Base-by-base conservation (phyloP, 30 jellyfish, hydroid and myxozoan genomes). In the Sanderia malayensis region DNA sequence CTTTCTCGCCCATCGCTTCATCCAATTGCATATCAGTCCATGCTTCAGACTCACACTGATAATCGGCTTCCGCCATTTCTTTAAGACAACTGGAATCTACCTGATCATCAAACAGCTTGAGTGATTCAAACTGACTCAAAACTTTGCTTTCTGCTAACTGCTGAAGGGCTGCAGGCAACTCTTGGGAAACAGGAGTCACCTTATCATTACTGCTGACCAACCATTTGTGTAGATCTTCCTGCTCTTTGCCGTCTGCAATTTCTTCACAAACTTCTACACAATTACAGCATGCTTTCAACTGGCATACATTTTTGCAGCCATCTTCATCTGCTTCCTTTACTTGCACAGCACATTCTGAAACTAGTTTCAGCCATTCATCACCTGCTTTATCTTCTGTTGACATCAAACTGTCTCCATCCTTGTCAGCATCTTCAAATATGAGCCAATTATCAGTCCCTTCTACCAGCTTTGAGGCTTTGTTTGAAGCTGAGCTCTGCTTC, bases 201-300 rank as follows among this genome's bases (percentile, higher is more conserved):
- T 57, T 23, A 17, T 28, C 23, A 26, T 53, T 27, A 10, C 72
- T 44, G 31, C 31, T 55, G 2, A 44, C 18, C 17, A 76, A 62
- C 88, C 88, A 76, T 47, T 46, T 33, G 46, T 76, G 46, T 73
- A 29, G 33, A 62, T 19, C 44, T 65, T 23, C 28, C 1, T 76
- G 29, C 21, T 17, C 18, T 3, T 19, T n/a, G 4, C 13, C 26
- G 53, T 62, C 25, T 2, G 25, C 63, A 3, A 29, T 46, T 4
- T 76, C 80, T 31, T 76, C 88, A 47, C 80, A 61, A n/a, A 76
- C 19, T 27, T 63, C 88, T 29, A 44, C 30, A 47, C 73, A 62
- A 52, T 76, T 64, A 29, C 88, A 76, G 55, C 88, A 41, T 0
- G 65, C 73, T 13, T 67, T 60, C 26, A 58, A 46, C 59, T 73